These are phyloP conservation scores for Mugil cephalus DNA, from an alignment of 2,113 vertebrate species.

Conservation along the genomic window DNA sequence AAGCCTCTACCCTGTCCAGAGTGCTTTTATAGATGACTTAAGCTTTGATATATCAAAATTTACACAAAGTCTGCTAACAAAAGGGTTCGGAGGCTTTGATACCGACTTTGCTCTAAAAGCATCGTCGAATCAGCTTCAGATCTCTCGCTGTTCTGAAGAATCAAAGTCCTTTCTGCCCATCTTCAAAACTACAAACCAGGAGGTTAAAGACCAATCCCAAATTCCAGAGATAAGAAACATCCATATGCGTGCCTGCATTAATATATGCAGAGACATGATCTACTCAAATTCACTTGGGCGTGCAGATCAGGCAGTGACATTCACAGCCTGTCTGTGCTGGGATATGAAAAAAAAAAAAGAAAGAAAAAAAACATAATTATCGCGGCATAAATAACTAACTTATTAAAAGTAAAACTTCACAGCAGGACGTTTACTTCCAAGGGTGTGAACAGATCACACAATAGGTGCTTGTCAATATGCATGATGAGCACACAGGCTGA, in stretches of 20 bases:
- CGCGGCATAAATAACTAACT: constrained; percentile 35
- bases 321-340: background rate
- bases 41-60: constrained; percentile 31
- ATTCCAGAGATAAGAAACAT: constrained; percentile 22
- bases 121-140: constrained; percentile 35
- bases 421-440: constrained; percentile 30
- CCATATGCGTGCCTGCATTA: background rate
- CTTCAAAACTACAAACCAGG: constrained; percentile 41
- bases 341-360: too few relatives aligned
- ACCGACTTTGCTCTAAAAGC: constrained; percentile 38
- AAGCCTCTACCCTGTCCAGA: constrained; percentile 2
- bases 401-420: constrained; percentile 39
- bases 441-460: constrained; percentile 25
- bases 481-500: constrained; percentile 1
- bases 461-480: constrained; percentile 13
- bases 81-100: constrained; percentile 37
- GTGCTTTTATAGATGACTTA: constrained; percentile 13
- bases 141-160: constrained; percentile 30
- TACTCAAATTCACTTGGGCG: constrained; percentile 19
- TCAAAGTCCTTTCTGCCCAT: constrained; percentile 51
- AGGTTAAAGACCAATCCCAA: constrained; percentile 44
- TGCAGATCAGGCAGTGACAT: constrained; percentile 31
- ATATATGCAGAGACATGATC: constrained; percentile 25
- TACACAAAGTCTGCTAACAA: constrained; percentile 27
- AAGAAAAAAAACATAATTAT: constrained; percentile 26